Evolutionary conservation across 2,797 vertebrate genomes (phyloP), one percentile per base, ranked within the genome.

Genomic region (Eulemur mongoz): DNA sequence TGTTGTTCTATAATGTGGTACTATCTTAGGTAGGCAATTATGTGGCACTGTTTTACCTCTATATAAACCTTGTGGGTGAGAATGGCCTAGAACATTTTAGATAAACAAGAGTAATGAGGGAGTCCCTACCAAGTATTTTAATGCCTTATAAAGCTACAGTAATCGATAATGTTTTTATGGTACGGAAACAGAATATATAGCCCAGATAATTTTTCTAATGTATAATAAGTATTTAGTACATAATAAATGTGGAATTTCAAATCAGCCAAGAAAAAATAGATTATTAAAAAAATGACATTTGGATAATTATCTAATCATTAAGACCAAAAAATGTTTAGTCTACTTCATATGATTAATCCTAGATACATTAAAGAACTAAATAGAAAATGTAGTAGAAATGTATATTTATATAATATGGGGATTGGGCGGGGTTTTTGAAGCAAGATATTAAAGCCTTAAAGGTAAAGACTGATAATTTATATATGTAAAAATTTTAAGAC

Each of bases 101-200:
- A 91, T 84, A 63, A 93, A 93, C 27, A 89, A 20, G 67, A 95
- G 7, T 69, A 89, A 61, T 79, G 32, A 91, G 78, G 50, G 23
- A 86, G 14, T 50, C 2, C 30, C 32, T 82, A 78, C 12, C 14
- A 76, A 32, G 17, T 89, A 63, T 14, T 87, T 93, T 67, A 50
- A 52, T 91, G 25, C 48, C 14, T 69, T 84, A 59, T 73, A 91
- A 91, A 76, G 18, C 22, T 90, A 50, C 2, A 76, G 14, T 65
- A 83, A 54, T 75, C 27, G 92, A 65, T 10, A 84, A 15, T 93
- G 14, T 80, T 91, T 95, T 93, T 95, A 88, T 93, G 38, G 13
- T 50, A 87, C 59, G 89, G 22, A 84, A 97, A 91, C 5, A 92
- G 14, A 89, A 72, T 86, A 79, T 18, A 57, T 70, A 93, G 7